phyloP scores from a whole-genome alignment of 1,140 invertebrate genomes.

The Eupristina koningsbergeri region DNA sequence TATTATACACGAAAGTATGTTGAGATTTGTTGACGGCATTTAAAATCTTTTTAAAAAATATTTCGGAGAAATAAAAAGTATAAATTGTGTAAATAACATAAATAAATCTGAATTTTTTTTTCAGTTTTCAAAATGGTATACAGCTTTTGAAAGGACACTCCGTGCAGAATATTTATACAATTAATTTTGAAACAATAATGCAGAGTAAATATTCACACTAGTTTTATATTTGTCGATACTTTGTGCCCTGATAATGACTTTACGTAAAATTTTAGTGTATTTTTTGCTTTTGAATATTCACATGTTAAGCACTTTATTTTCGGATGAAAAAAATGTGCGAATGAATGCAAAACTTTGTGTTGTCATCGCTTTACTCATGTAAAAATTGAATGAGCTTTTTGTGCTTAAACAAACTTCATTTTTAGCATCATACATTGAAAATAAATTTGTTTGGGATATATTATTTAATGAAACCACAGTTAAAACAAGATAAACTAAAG shows the following conservation, averaged over 20 bases:
- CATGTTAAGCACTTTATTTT: constrained; percentile 30
- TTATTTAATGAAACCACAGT: background rate
- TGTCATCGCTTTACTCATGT: background rate
- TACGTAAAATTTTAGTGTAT: background rate
- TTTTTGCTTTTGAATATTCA: constrained; percentile 21
- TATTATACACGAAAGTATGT: too few species aligned
- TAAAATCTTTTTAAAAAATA: too few species aligned
- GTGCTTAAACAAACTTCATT: background rate
- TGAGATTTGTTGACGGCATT: too few species aligned
- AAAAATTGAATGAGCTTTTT: background rate
- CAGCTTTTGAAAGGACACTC: background rate
- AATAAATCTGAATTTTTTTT: background rate
- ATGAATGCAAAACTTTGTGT: background rate
- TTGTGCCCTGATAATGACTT: background rate
- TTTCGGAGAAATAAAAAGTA: too few species aligned
- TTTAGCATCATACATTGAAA: background rate
- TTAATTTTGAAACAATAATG: background rate
- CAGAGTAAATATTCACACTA: constrained; percentile 36
- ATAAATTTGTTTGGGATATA: background rate
- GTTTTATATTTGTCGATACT: constrained; percentile 27
- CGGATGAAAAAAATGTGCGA: background rate
- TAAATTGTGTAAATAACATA: background rate
- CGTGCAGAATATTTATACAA: constrained; percentile 9
- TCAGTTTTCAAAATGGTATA: background rate
- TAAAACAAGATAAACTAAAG: background rate